A percentile compares a stretch with the other conserved stretches of the same genome.
phyloP scores from a whole-genome alignment of 2,113 vertebrate species.

The Leucopsar rothschildi region DNA sequence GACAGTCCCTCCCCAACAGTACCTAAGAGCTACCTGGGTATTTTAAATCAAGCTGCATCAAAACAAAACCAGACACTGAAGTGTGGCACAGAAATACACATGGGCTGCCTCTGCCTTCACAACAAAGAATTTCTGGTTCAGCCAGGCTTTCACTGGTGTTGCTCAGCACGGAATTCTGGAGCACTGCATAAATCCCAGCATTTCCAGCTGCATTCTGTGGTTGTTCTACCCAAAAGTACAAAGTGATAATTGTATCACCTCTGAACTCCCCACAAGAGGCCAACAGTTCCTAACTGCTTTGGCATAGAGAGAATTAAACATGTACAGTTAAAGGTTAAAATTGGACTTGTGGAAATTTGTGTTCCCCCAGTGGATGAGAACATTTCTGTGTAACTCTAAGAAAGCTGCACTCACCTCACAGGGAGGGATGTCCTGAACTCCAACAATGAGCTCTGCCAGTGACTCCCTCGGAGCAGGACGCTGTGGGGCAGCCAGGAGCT shows the following conservation, averaged over 20 bases:
- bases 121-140: background rate
- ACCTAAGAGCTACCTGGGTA: background rate
- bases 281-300: background rate
- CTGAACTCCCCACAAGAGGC: background rate
- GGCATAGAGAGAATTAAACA: background rate
- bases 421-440: slow-evolving; percentile 77
- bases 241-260: accelerated
- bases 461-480: slow-evolving; percentile 51
- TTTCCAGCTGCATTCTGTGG: background rate
- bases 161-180: background rate
- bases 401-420: slow-evolving; percentile 73
- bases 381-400: accelerated
- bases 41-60: background rate
- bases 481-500: slow-evolving; percentile 66
- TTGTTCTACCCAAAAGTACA: accelerated
- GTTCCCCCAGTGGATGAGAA: background rate
- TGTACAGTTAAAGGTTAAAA: background rate
- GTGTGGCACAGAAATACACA: accelerated
- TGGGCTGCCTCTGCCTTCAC: background rate
- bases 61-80: background rate
- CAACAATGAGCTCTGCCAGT: slow-evolving; percentile 79
- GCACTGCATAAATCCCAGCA: background rate
- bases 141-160: background rate
- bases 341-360: background rate
- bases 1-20: background rate